Evolutionary conservation across 2,113 vertebrate species (phyloP).

Genomic region (Strigops habroptila): DNA sequence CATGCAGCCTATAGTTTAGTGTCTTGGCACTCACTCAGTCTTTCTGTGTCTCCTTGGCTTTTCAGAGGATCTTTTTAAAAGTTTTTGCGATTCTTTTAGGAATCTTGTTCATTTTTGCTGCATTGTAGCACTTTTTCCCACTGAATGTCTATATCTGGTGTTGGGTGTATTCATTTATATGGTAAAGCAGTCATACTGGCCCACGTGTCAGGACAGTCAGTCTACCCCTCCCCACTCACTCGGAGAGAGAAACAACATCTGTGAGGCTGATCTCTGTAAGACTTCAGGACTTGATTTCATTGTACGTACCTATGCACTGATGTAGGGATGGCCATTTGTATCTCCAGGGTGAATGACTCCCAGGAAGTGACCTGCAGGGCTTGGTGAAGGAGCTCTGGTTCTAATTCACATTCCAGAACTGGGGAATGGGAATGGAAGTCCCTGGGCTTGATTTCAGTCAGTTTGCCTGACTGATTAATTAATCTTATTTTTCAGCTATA

Average conservation of each 20-base stretch:
- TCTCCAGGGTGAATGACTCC: neutral
- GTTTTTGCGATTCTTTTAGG: neutral
- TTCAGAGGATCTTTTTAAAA: neutral
- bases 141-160: neutral
- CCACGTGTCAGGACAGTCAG: neutral
- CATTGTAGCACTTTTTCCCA: neutral
- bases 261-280: neutral
- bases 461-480: neutral
- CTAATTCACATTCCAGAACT: neutral
- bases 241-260: neutral
- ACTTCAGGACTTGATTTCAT: neutral
- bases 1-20: neutral
- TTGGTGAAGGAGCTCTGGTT: neutral
- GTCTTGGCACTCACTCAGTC: neutral
- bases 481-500: neutral
- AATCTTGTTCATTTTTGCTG: neutral
- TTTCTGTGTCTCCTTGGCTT: neutral
- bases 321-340: neutral
- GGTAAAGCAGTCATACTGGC: accelerated
- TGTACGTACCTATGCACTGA: neutral
- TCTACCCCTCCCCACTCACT: neutral
- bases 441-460: neutral
- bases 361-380: accelerated
- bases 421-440: neutral
- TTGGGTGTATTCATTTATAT: neutral